Base-by-base conservation (phyloP, 1,140 invertebrate species). In the Drosophila neocordata region DNA sequence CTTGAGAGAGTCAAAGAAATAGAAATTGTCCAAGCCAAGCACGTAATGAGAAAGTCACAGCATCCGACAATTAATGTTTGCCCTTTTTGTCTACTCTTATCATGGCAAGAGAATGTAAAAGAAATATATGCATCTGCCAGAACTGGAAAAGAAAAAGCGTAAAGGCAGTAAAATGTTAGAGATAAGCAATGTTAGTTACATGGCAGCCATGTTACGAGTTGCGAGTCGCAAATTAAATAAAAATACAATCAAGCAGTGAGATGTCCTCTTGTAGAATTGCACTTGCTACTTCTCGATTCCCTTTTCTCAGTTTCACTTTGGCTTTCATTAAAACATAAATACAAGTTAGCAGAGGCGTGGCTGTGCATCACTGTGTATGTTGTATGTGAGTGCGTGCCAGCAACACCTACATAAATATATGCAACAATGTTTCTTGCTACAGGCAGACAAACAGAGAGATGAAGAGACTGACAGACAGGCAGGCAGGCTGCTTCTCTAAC, bases 361-460 rank as follows among this genome's bases (percentile, higher is more conserved):
- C 13, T 73, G 56, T 75, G 18, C 27, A 15, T 58, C 27, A 27
- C 13, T 44, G 61, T 60, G 31, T 64, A 48, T 56, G 51, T 48
- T 48, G 51, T 38, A 27, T 66, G 31, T 27, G 27, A 3, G 62
- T 78, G 87, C 82, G 82, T 87, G 82, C 68, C 57, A 75, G 82
- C 75, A 75, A 81, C 82, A 87, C 82, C 82, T 87, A 87, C 82
- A 82, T 87, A 87, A 87, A 79, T 71, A 53, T 56, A 88, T 88
- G 61, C 75, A 88, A 82, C 78, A 79, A 75, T 70, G 58, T 72
- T 77, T 79, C 63, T 41, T 38, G 13, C 35, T 34, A 15, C 60
- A 34, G 37, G 53, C 48, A 52, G 58, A 53, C 41, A 20, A 48
- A 20, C 51, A 64, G 34, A 59, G 44, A 37, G 41, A 37, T 18